Base-by-base conservation (phyloP, 1,140 invertebrate genomes). In the Drosophila sechellia region DNA sequence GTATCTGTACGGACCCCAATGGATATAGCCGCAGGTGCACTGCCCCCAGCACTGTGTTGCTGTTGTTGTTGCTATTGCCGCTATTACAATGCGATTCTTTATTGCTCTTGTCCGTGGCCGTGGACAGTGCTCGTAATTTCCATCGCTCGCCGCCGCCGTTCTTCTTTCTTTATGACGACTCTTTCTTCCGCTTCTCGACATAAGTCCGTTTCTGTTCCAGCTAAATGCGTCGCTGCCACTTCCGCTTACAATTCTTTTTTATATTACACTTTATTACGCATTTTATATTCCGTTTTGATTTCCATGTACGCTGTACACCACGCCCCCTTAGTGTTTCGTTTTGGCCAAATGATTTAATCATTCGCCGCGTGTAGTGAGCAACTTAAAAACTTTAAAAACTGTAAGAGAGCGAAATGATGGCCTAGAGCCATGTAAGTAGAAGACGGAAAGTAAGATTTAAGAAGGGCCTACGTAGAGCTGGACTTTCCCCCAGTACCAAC, bases 221-320 rank as follows among this genome's bases (percentile, higher is more conserved):
- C 53, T 87, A 75, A 87, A 87, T 89, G 83, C 83, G 70, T 87
- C 83, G 79, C 71, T 70, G 63, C 79, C 76, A 77, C 83, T 87
- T 87, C 83, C 83, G 83, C 79, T 87, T 89, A 83, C 84, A 87
- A 77, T 89, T 83, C 65, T 83, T 80, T 85, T 74, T 86, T 22
- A 2, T 85, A 77, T 81, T 85, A 77, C 75, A 72, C 71, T 83
- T 87, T 87, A 83, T 79, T 79, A 89, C 79, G 77, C 84, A 79
- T 87, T 78, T 77, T 63, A 65, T 77, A 69, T 77, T 85, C 77
- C 54, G 55, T 64, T 78, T 84, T 70, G 53, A 71, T 81, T 81
- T 76, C 57, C 70, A 83, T 83, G 84, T 50, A 49, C 53, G 59
- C 57, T 58, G 48, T 17, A 17, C 17, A 17, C 17, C 17, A 17